These are phyloP conservation scores for Machimus rusticus DNA, from an alignment of 2,888 invertebrate genomes.

Conservation along the genomic window DNA sequence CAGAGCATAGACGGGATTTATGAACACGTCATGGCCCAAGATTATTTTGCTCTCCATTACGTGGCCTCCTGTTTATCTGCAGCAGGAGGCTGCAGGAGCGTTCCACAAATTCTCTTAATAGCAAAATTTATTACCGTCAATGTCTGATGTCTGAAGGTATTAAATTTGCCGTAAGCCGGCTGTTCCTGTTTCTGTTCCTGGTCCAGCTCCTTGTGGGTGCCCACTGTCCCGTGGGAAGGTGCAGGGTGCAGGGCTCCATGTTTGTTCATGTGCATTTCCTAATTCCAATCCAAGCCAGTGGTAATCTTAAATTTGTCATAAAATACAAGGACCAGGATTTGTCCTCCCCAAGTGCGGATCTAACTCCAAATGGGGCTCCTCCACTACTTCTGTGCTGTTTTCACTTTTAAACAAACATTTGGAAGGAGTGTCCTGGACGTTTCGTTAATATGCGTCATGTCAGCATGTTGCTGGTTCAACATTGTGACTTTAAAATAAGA, in stretches of 20 bases:
- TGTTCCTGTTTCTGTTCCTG: not conserved
- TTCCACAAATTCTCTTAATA: constrained; percentile 18
- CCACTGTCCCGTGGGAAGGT: not conserved
- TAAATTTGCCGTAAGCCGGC: not conserved
- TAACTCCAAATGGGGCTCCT: not conserved
- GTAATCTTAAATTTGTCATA: constrained; percentile 24
- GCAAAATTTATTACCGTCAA: constrained; percentile 22
- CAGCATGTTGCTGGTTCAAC: not conserved
- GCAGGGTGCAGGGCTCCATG: not conserved
- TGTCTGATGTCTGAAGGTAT: constrained; percentile 23
- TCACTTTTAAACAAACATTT: not conserved
- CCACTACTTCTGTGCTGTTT: not conserved
- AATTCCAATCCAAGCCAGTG: not conserved
- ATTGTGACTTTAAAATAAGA: not conserved
- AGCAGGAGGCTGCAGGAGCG: not conserved
- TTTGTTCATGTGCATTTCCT: constrained; percentile 4
- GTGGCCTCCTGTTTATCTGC: constrained; percentile 1
- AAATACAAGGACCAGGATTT: not conserved
- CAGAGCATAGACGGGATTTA: not conserved
- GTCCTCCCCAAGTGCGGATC: not conserved
- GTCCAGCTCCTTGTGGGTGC: not conserved
- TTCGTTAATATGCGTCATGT: constrained; percentile 11
- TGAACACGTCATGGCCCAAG: constrained; percentile 3
- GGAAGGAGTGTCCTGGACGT: not conserved
- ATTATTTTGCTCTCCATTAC: constrained; percentile 26